These are phyloP conservation scores for Drosophila prostipennis DNA, from an alignment of 2,888 invertebrate species.

Conservation along the genomic window DNA sequence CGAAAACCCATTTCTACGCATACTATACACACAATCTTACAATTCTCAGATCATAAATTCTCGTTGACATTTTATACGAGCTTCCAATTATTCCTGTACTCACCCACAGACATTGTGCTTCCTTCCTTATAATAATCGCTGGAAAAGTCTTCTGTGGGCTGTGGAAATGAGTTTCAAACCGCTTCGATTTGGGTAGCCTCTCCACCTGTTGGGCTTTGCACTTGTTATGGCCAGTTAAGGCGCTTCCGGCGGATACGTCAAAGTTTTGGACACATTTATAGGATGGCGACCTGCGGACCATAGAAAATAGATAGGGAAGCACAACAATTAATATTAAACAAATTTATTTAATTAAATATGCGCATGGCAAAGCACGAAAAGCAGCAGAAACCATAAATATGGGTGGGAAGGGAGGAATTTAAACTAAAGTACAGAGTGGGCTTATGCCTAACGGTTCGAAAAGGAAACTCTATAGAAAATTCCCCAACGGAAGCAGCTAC, in stretches of 20 bases:
- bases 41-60: conserved; percentile 16
- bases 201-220: conserved; percentile 69
- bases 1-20: neutral
- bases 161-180: conserved; percentile 8
- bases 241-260: conserved; percentile 80
- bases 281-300: conserved; percentile 69
- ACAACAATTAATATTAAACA: conserved; percentile 62
- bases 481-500: conserved; percentile 71
- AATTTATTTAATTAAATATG: conserved; percentile 73
- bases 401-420: conserved; percentile 54
- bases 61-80: conserved; percentile 9
- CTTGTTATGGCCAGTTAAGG: conserved; percentile 76
- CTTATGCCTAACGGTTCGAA: conserved; percentile 9
- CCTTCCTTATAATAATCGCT: conserved; percentile 38
- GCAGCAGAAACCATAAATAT: conserved; percentile 37
- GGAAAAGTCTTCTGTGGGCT: conserved; percentile 29
- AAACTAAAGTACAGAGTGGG: conserved; percentile 65
- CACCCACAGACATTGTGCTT: conserved; percentile 74
- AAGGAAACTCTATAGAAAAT: conserved; percentile 31
- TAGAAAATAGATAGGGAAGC: conserved; percentile 65
- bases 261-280: conserved; percentile 62
- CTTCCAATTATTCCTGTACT: conserved; percentile 48
- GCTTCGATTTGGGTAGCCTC: conserved; percentile 24
- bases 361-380: conserved; percentile 58
- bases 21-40: too few species aligned